Conservation (phyloP, 2,113 vertebrate genomes). For the Harpagus bidentatus region DNA sequence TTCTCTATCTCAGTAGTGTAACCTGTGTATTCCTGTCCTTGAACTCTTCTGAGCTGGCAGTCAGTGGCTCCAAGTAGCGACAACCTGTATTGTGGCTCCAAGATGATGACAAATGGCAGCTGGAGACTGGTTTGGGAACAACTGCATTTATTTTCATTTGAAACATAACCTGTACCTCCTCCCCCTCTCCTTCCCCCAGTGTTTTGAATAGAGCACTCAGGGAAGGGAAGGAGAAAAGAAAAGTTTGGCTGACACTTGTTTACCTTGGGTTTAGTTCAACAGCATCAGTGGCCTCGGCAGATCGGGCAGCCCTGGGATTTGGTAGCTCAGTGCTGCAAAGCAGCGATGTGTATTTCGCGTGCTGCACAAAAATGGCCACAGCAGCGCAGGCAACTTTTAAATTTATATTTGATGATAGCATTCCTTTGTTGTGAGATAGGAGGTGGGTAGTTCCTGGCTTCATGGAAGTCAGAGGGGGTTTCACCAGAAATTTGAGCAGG, state of each 20-base stretch:
- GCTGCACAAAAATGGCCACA: neutral
- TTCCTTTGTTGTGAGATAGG: neutral
- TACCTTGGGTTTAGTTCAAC: conserved; percentile 8
- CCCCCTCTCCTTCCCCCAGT: neutral
- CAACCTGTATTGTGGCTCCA: neutral
- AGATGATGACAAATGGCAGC: conserved; percentile 32
- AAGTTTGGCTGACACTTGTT: conserved; percentile 31
- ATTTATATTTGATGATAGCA: neutral
- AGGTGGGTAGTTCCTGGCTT: neutral
- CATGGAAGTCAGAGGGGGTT: neutral
- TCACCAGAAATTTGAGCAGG: neutral
- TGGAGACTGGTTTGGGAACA: conserved; percentile 14
- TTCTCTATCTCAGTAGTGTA: neutral
- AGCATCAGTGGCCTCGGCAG: neutral
- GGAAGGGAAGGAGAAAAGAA: conserved; percentile 2
- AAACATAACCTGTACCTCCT: conserved; percentile 35
- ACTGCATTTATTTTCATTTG: conserved; percentile 31
- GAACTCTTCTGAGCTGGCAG: neutral
- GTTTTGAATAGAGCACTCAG: neutral
- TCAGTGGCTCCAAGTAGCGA: neutral
- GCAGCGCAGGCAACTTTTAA: neutral
- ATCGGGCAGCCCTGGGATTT: neutral
- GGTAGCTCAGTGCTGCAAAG: neutral
- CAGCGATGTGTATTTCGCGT: neutral
- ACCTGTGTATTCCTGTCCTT: conserved; percentile 9